Evolutionary conservation across 1,140 invertebrate species (phyloP).

Genomic region (Bombus consobrinus): DNA sequence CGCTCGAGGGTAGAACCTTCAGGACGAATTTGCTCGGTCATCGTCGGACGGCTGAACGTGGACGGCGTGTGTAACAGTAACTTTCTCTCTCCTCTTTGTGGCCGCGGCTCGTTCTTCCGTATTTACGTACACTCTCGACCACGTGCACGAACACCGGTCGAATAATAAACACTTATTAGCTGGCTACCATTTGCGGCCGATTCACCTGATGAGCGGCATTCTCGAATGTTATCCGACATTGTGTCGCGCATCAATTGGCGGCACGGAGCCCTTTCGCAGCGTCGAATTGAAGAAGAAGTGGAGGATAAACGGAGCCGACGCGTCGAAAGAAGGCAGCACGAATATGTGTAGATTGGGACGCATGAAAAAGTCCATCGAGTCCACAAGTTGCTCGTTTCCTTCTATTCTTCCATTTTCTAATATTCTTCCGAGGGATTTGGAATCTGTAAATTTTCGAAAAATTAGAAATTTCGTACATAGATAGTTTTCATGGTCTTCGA

Average conservation of each 20-base stretch:
- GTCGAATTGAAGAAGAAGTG: not conserved
- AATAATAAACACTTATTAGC: constrained; percentile 69
- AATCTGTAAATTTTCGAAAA: not conserved
- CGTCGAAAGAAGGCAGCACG: not conserved
- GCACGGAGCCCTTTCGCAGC: constrained; percentile 32
- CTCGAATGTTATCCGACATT: constrained; percentile 60
- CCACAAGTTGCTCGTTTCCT: not conserved
- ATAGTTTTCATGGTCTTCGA: not conserved
- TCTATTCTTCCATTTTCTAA: not conserved
- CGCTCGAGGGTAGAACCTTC: constrained; percentile 51
- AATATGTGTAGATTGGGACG: not conserved
- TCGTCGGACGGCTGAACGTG: constrained; percentile 52
- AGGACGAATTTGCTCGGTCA: constrained; percentile 60
- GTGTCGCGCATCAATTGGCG: constrained; percentile 63
- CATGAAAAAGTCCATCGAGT: not conserved
- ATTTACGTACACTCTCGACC: constrained; percentile 59
- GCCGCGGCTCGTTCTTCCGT: constrained; percentile 57
- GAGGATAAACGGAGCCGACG: constrained; percentile 3
- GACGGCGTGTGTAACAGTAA: constrained; percentile 58
- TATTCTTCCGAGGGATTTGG: accelerated
- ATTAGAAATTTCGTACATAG: not conserved
- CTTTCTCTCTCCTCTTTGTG: constrained; percentile 63
- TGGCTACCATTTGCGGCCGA: constrained; percentile 68
- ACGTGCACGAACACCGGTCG: constrained; percentile 54
- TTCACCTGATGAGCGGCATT: constrained; percentile 70